Base-by-base conservation (phyloP, 2,888 invertebrate species). In the Eubasilissa splendida region DNA sequence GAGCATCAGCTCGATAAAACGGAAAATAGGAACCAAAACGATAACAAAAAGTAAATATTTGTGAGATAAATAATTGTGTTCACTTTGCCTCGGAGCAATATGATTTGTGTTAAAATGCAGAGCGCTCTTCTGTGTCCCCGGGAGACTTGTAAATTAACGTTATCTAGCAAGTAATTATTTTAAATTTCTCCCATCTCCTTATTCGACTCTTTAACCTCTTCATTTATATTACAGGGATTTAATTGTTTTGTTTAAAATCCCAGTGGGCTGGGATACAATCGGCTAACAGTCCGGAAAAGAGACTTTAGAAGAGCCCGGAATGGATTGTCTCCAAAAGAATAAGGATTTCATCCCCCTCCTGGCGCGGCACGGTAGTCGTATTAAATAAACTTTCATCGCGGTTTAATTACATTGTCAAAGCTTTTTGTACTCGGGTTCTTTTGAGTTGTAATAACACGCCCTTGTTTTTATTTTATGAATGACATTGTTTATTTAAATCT, bases 231-330 rank as follows among this genome's bases (percentile, higher is more conserved):
- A 80, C 82, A 82, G 80, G 75, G 71, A 82, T 82, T 82, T 80
- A 80, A 82, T 82, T 82, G 82, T 80, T 82, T 82, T 82, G 82
- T 80, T 82, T 80, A 77, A 82, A 82, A 82, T 77, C 82, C 82
- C 82, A 63, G 75, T 60, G 76, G 82, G 71, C 77, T 63, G 50
- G 68, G 76, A 59, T 74, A 80, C 82, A 80, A 82, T 82, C 66
- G 80, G 71, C 76, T 82, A 82, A 80, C 82, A 79, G 80, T 79
- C 80, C 75, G 82, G 82, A 82, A 82, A 80, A 75, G 75, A 77
- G 80, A 78, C 73, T 76, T 76, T 76, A 73, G 63, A 82, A 78
- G 77, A 80, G 42, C 77, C 78, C 42, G 59, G 76, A 75, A 78
- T 80, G 82, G 80, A 82, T 82, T 82, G 78, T 54, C 75, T 63